Evolutionary conservation across 2,113 vertebrate genomes (phyloP), one percentile per base, ranked within the genome.

Genomic region (Malurus alboscapulatus): DNA sequence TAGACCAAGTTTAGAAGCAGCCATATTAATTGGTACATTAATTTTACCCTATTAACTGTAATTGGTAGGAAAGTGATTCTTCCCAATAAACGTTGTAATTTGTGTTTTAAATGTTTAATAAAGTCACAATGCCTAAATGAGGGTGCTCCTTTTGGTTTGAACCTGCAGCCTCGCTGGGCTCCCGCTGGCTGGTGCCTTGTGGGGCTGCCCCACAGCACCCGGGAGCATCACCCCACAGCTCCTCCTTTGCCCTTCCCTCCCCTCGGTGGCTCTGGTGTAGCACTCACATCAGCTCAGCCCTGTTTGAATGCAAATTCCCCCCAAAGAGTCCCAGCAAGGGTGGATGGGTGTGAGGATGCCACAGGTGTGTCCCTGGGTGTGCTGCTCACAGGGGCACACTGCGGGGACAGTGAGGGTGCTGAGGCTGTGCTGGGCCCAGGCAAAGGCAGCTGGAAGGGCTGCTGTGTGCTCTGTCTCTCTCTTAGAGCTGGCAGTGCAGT

Each of bases 21-120:
- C 94, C 81, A 30, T 94, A 97, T 97, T 98, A 97, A 98, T 98
- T 98, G 97, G 94, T 97, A 97, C 97, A 97, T 98, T 98, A 97
- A 98, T 97, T 97, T 97, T 95, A 88, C 94, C 96, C 97, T 95
- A 97, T 97, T 98, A 98, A 95, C 97, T 93, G 72, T 97, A 98
- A 97, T 97, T 97, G 96, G 88, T 93, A 95, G 94, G 94, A 97
- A 97, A 97, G 96, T 36, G 19, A 93, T 93, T 94, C 96, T 96
- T 97, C 92, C 87, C 2, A 34, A 90, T 65, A 90, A 97, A 93
- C 51, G 95, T n/a, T 91, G 95, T 92, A 95, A 97, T 97, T 95
- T 95, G 93, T 45, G 67, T 59, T 96, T 97, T 97, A 95, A 95
- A 95, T 95, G 94, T 96, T 97, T 97, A 95, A 95, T 94, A 53